A percentile compares a stretch with the other conserved stretches of the same genome.
phyloP scores from a whole-genome alignment of 2,113 vertebrate species.

The Macaca mulatta region DNA sequence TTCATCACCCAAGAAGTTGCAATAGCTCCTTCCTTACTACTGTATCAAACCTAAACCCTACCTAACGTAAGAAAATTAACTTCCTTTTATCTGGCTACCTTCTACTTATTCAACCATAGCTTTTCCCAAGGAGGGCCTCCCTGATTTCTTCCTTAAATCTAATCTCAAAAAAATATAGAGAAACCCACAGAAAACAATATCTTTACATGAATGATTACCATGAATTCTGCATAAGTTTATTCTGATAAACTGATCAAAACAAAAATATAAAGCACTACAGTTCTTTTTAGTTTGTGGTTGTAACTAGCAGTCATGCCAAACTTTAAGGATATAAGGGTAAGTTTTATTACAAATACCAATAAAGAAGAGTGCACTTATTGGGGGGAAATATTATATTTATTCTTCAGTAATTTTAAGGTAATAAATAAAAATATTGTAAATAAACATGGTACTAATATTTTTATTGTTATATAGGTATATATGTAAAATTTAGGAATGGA shows the following conservation, averaged over 20 bases:
- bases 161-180: neutral
- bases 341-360: conserved; percentile 24
- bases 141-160: neutral
- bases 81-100: neutral
- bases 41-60: neutral
- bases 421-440: neutral
- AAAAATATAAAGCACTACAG: neutral
- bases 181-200: neutral
- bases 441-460: conserved; percentile 32
- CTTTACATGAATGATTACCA: neutral
- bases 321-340: neutral
- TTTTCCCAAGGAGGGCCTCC: neutral
- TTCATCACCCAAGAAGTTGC: neutral
- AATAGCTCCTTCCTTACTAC: neutral
- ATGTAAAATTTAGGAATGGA: conserved; percentile 16
- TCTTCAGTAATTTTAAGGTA: conserved; percentile 33
- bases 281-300: neutral
- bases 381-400: neutral
- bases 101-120: neutral
- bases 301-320: neutral
- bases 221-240: neutral
- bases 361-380: neutral
- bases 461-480: conserved; percentile 24
- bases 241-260: conserved; percentile 26
- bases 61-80: neutral